Conservation (phyloP, 2,113 vertebrate genomes). For the Caranx ignobilis region DNA sequence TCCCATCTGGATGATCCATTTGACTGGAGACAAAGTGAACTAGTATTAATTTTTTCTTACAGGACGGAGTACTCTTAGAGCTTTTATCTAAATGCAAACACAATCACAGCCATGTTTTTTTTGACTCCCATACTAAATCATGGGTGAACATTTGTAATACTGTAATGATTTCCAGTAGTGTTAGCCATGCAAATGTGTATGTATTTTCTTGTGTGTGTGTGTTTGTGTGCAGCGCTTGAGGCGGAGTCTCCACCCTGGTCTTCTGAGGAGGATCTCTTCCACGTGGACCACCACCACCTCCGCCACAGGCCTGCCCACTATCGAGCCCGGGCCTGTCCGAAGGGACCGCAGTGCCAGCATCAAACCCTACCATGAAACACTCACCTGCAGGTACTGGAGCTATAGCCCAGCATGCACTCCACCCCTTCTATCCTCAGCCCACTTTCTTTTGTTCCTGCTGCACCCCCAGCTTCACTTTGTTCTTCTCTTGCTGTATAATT, state of each 20-base stretch:
- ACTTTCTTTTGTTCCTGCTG: neutral
- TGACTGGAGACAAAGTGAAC: conserved; percentile 37
- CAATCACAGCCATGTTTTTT: conserved; percentile 17
- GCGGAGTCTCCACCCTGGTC: conserved; percentile 91
- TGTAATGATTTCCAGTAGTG: neutral
- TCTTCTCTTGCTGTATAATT: neutral
- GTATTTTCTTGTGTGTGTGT: conserved; percentile 18
- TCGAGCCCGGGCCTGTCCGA: conserved; percentile 94
- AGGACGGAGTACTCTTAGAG: conserved; percentile 32
- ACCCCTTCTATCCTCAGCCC: neutral
- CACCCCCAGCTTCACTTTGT: neutral
- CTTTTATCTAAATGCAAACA: conserved; percentile 41
- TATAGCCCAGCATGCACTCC: neutral
- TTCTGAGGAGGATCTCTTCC: conserved; percentile 93
- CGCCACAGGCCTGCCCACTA: conserved; percentile 94
- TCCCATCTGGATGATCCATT: conserved; percentile 49
- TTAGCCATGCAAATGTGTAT: conserved; percentile 12
- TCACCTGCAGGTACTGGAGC: conserved; percentile 87
- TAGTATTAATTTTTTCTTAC: conserved; percentile 33
- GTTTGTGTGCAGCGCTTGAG: conserved; percentile 88
- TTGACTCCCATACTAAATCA: neutral
- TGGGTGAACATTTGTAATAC: neutral
- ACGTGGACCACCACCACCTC: conserved; percentile 99
- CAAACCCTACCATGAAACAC: conserved; percentile 89
- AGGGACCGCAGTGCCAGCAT: conserved; percentile 93